Base-by-base conservation (phyloP, 1,140 invertebrate genomes). In the Orius insidiosus region DNA sequence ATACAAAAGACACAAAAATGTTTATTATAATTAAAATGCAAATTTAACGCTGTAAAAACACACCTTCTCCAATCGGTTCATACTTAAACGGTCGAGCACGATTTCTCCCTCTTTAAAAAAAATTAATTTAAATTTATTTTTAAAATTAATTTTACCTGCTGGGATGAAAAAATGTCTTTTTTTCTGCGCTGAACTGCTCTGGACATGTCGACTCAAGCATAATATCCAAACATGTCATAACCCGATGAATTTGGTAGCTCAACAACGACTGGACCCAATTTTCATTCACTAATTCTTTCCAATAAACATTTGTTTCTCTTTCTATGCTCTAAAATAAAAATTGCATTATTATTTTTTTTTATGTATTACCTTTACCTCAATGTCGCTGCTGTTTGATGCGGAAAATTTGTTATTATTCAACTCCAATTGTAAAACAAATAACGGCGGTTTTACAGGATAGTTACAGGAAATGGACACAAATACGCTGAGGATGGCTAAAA, bases 141-240 rank as follows among this genome's bases (percentile, higher is more conserved):
- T n/a, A n/a, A n/a, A n/a, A n/a, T n/a, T n/a, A n/a, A n/a, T n/a
- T n/a, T 13, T 36, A 54, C 53, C 51, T 50, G 30, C 33, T 15
- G 16, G 48, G 37, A 15, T 51, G 46, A 38, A 85, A 75, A 60
- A 84, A 85, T 14, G 84, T 76, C 59, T 86, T 86, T 54, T 85
- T 83, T 46, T 76, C 73, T 5, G 75, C 68, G 59, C 81, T 85
- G 55, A 35, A 48, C 36, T 48, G 31, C 15, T 79, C 76, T 11
- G 68, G 60, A 8, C 74, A 70, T 15, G 71, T 68, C 33, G 63
- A 46, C 62, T 93, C 88, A 19, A 93, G 62, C 52, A 84, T 80
- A 47, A 93, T 75, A 63, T 95, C 89, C 51, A 92, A 75, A 59
- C 80, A 88, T 38, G 78, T 76, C 54, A 85, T 68, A 33, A 92